Percentiles rank a stretch among this genome's conserved stretches.
Evolutionary conservation across 2,888 invertebrate genomes (phyloP).

Genomic region (Oxystoma pomonae): DNA sequence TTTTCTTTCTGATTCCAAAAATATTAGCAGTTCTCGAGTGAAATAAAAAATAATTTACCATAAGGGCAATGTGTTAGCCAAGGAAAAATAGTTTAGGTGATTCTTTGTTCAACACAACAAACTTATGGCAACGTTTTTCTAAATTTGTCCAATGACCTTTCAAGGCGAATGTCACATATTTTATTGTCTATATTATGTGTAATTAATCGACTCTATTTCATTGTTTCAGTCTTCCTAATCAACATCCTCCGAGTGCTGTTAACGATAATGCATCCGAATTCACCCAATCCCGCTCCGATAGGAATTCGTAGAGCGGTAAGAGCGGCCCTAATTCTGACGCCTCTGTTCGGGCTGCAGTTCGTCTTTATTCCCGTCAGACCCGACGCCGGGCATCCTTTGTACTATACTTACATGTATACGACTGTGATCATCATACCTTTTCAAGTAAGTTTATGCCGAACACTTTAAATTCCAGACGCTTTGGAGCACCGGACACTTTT

Average conservation of each 20-base stretch:
- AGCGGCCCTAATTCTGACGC: conserved; percentile 71
- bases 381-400: conserved; percentile 52
- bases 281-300: conserved; percentile 56
- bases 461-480: neutral
- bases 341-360: conserved; percentile 71
- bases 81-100: too few species aligned
- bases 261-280: conserved; percentile 60
- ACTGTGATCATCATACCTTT: conserved; percentile 66
- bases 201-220: too few species aligned
- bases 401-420: conserved; percentile 60
- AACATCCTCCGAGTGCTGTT: conserved; percentile 63
- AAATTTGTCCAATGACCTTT: too few species aligned
- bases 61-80: too few species aligned
- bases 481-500: too few species aligned
- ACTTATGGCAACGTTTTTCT: too few species aligned
- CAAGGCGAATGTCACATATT: neutral
- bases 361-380: conserved; percentile 67
- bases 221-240: conserved; percentile 60
- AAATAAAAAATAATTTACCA: too few species aligned
- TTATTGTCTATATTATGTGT: too few species aligned
- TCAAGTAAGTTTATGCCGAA: conserved; percentile 59
- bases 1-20: too few species aligned
- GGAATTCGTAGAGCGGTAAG: conserved; percentile 63
- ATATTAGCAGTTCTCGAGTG: too few species aligned
- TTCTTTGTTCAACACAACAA: neutral